Evolutionary conservation across 2,113 vertebrate species (phyloP).

Genomic region (Psettodes erumei): DNA sequence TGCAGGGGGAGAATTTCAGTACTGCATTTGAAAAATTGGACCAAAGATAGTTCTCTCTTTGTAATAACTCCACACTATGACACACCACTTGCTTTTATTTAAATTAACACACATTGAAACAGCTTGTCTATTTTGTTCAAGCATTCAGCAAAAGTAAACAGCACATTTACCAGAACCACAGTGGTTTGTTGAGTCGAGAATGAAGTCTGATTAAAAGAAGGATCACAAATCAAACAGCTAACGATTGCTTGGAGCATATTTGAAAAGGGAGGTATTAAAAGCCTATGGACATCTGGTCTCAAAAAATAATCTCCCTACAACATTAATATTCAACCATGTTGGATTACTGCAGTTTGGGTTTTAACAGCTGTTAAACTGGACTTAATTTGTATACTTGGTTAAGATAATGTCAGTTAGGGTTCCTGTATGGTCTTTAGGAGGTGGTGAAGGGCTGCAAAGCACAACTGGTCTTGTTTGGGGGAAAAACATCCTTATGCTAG

Average conservation of each 20-base stretch:
- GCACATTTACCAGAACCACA: background rate
- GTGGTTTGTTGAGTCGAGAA: background rate
- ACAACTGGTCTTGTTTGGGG: background rate
- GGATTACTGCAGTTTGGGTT: constrained; percentile 4
- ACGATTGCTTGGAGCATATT: background rate
- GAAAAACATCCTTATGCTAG: background rate
- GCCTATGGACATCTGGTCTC: background rate
- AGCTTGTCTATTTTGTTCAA: constrained; percentile 16
- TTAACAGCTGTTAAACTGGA: background rate
- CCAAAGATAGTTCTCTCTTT: constrained; percentile 75
- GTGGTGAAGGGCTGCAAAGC: constrained; percentile 1
- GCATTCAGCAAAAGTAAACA: background rate
- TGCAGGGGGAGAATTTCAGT: constrained; percentile 33
- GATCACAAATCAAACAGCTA: background rate
- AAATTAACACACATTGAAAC: constrained; percentile 15
- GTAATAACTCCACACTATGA: constrained; percentile 3
- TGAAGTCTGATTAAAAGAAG: background rate
- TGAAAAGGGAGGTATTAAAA: background rate
- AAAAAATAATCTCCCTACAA: no score
- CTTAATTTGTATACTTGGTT: background rate
- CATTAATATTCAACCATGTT: background rate
- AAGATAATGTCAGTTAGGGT: background rate
- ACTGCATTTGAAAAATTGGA: constrained; percentile 73
- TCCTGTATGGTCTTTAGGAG: constrained; percentile 14
- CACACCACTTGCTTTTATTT: background rate